Percentiles rank a stretch among this genome's conserved stretches.
These are phyloP conservation scores for Phenacoccus solenopsis DNA, from an alignment of 1,140 invertebrate genomes.

Conservation along the genomic window DNA sequence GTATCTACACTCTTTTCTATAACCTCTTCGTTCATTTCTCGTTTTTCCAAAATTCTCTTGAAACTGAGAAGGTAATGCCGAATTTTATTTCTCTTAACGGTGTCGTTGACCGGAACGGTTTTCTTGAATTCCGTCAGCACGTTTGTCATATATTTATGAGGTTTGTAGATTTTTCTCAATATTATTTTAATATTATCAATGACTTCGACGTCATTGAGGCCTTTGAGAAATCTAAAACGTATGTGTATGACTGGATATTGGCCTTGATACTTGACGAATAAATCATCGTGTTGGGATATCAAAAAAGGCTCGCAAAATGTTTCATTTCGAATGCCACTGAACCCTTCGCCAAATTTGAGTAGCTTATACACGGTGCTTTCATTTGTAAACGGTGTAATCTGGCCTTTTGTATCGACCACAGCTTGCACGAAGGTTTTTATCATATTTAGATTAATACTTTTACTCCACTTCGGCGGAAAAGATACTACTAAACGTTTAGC, in stretches of 20 bases:
- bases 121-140: not conserved
- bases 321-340: not conserved
- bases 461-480: not conserved
- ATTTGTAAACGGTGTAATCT: not conserved
- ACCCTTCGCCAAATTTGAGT: not conserved
- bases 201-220: not conserved
- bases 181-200: not conserved
- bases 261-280: not conserved
- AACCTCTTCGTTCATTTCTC: no score
- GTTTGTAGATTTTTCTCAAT: not conserved
- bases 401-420: not conserved
- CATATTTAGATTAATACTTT: not conserved
- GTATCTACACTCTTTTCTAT: no score
- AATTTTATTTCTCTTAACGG: not conserved
- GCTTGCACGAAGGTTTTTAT: not conserved
- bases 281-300: not conserved
- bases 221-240: not conserved
- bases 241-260: not conserved
- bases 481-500: no score
- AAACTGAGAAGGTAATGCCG: no score
- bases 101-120: not conserved
- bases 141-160: not conserved
- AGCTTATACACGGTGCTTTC: not conserved
- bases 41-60: no score
- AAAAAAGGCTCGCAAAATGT: not conserved